Conservation (phyloP, 2,113 vertebrate species). For the Sorex araneus region DNA sequence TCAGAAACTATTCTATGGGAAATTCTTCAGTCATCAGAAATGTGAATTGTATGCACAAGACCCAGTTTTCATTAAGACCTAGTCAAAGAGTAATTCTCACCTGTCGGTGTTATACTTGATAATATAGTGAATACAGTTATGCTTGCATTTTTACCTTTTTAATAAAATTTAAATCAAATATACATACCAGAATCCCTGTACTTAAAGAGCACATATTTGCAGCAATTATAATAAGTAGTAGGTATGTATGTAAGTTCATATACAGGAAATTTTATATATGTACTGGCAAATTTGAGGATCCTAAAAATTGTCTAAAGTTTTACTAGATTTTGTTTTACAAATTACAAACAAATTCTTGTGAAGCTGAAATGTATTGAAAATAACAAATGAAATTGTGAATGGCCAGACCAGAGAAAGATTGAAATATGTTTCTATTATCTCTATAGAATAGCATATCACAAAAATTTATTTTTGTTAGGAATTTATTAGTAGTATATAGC, state of each 20-base stretch:
- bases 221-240: neutral
- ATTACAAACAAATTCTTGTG: neutral
- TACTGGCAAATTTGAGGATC: constrained; percentile 11
- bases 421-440: constrained; percentile 31
- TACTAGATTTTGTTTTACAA: constrained; percentile 33
- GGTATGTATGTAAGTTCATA: neutral
- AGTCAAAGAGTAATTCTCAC: neutral
- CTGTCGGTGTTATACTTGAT: neutral
- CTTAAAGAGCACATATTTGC: neutral
- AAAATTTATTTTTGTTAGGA: neutral
- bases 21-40: neutral
- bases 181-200: neutral
- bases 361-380: too few species aligned
- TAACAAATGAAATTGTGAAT: constrained; percentile 9
- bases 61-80: constrained; percentile 20
- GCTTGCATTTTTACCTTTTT: neutral
- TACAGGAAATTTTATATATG: neutral
- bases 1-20: constrained; percentile 10
- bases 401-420: neutral
- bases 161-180: constrained; percentile 9
- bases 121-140: neutral
- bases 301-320: neutral
- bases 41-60: neutral
- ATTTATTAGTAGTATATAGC: neutral
- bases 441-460: neutral